phyloP scores from a whole-genome alignment of 2,113 vertebrate species.

The Podarcis muralis region DNA sequence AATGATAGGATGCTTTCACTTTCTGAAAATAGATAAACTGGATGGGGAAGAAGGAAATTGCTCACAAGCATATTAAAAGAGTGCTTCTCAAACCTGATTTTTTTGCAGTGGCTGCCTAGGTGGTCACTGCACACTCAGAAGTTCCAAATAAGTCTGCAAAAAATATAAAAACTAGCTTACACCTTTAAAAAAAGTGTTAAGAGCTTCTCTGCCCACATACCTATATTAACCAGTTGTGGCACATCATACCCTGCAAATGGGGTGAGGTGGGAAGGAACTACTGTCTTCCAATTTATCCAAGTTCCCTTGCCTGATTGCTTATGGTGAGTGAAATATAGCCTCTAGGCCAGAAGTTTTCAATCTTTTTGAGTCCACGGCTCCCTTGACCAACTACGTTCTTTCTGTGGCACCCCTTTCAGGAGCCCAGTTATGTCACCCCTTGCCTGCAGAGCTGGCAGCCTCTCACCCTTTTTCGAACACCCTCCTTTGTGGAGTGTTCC shows the following conservation, averaged over 20 bases:
- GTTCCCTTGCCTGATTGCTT: not conserved
- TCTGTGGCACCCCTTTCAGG: no score
- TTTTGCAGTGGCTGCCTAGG: not conserved
- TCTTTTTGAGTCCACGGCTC: no score
- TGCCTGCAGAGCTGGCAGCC: no score
- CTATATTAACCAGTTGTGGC: not conserved
- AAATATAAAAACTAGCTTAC: not conserved
- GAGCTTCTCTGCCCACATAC: not conserved
- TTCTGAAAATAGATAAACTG: not conserved
- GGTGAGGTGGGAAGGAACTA: not conserved
- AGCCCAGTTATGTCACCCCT: no score
- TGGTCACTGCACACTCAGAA: not conserved
- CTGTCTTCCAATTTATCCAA: not conserved
- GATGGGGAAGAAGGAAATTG: not conserved
- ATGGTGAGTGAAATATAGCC: no score
- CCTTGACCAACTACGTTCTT: no score
- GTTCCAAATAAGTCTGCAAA: not conserved
- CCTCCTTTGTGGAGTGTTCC: no score
- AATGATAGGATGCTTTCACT: not conserved
- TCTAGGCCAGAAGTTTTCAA: no score
- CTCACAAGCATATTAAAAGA: not conserved
- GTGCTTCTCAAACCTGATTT: not conserved
- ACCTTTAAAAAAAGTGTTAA: not conserved
- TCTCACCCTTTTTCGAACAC: no score
- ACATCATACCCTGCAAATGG: not conserved